Percentiles rank a stretch among this genome's conserved stretches.
Conservation (phyloP, 2,888 invertebrate species). For the Lochmaea capreae region DNA sequence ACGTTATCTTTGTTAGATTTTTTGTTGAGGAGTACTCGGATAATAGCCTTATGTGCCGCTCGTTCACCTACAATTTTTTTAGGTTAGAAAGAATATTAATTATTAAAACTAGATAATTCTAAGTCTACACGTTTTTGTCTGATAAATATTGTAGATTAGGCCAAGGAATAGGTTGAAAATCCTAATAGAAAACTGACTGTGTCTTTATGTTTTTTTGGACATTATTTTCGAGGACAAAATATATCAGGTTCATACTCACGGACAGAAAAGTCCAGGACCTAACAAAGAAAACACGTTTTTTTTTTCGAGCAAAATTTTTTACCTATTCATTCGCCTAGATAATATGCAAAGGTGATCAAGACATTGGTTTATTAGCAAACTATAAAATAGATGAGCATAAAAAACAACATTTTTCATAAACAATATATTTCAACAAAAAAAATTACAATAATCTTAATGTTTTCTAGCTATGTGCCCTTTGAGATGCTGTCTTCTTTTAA, state of each 20-base stretch:
- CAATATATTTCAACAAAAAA: neutral
- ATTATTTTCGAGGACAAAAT: too few relatives aligned
- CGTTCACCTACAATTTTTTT: conserved; percentile 4
- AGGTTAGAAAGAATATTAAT: neutral
- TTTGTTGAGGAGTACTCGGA: neutral
- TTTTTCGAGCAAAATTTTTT: too few relatives aligned
- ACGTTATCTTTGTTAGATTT: neutral
- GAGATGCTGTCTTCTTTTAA: conserved; percentile 50
- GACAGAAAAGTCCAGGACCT: too few relatives aligned
- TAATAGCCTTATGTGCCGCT: neutral
- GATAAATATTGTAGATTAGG: neutral
- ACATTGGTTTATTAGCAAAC: too few relatives aligned
- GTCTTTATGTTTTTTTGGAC: too few relatives aligned
- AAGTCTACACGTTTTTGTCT: neutral
- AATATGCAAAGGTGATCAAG: too few relatives aligned
- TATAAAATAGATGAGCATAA: neutral
- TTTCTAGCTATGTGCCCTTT: conserved; percentile 43
- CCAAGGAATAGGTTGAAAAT: too few relatives aligned
- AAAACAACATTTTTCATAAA: neutral
- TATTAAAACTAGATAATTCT: neutral
- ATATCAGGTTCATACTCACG: too few relatives aligned
- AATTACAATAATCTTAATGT: conserved; percentile 22
- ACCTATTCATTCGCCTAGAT: too few relatives aligned
- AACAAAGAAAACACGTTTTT: too few relatives aligned
- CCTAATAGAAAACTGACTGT: too few relatives aligned